These are phyloP conservation scores for Meteorus colon DNA, from an alignment of 2,888 invertebrate genomes.

Conservation along the genomic window DNA sequence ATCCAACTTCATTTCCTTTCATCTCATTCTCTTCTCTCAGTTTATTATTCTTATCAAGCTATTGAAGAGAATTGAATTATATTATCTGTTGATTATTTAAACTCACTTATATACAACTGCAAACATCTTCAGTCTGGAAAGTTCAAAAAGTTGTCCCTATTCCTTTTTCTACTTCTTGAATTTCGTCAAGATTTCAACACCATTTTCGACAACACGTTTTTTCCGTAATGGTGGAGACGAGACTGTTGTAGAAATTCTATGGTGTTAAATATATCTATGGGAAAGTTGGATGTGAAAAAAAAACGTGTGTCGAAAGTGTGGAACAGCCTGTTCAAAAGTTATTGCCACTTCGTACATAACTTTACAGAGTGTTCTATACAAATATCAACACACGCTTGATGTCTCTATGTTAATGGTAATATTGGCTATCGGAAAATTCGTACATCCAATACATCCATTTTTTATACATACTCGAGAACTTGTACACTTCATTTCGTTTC, in stretches of 20 bases:
- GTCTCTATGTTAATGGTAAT: not conserved
- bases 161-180: not conserved
- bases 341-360: not conserved
- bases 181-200: not conserved
- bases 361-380: not conserved
- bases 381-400: too few relatives aligned
- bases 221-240: not conserved
- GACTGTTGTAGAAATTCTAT: not conserved
- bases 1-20: too few relatives aligned
- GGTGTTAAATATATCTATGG: not conserved
- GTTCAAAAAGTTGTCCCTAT: not conserved
- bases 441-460: not conserved
- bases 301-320: not conserved
- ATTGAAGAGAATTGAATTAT: too few relatives aligned
- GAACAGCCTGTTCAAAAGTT: not conserved
- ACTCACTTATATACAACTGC: not conserved
- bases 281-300: not conserved
- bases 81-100: not conserved
- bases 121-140: constrained; percentile 1
- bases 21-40: too few relatives aligned
- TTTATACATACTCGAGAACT: not conserved
- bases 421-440: not conserved
- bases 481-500: not conserved
- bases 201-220: not conserved
- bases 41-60: too few relatives aligned